Base-by-base conservation (phyloP, 2,797 vertebrate genomes). In the Adrianichthys oophorus region DNA sequence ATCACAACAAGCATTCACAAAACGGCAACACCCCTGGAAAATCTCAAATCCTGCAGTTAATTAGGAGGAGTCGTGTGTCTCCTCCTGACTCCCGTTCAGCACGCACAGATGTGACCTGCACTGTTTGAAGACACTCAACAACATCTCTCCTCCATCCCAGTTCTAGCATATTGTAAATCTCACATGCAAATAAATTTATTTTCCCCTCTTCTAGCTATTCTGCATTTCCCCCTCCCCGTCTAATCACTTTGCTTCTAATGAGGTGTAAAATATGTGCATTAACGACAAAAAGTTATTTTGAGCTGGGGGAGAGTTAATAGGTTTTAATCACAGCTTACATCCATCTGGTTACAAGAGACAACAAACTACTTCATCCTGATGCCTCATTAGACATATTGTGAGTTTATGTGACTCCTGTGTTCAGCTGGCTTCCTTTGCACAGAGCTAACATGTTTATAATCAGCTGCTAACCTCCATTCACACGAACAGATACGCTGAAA, bases 261-360 rank as follows among this genome's bases (percentile, higher is more conserved):
- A 92, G 87, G 88, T 94, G 90, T 92, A 93, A 94, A 94, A 94
- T 93, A 93, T 93, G 92, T 91, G 89, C 81, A 67, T 93, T 95
- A 94, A 95, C 92, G 92, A 91, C 70, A 79, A 90, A 74, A 95
- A 94, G 91, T 94, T 97, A 94, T 95, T 95, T 95, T 94, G 93
- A 95, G 93, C 90, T 92, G 90, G 88, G 85, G 86, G 89, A 78
- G 80, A 94, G 92, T 90, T 95, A 96, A 98, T 97, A 95, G 93
- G 92, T 93, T 93, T 91, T 96, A 95, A 97, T 97, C 93, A 93
- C 80, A 90, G 91, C 90, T 93, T 95, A 84, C 91, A 93, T 96
- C 93, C 91, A 92, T 96, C 95, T 97, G 94, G 85, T 94, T 94
- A 92, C 87, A 83, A 86, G 86, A 94, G 92, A 95, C 93, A 96